A percentile compares a stretch with the other conserved stretches of the same genome.
These are phyloP conservation scores for Amblyjoppa proteus DNA, from an alignment of 2,888 invertebrate genomes.

Conservation along the genomic window DNA sequence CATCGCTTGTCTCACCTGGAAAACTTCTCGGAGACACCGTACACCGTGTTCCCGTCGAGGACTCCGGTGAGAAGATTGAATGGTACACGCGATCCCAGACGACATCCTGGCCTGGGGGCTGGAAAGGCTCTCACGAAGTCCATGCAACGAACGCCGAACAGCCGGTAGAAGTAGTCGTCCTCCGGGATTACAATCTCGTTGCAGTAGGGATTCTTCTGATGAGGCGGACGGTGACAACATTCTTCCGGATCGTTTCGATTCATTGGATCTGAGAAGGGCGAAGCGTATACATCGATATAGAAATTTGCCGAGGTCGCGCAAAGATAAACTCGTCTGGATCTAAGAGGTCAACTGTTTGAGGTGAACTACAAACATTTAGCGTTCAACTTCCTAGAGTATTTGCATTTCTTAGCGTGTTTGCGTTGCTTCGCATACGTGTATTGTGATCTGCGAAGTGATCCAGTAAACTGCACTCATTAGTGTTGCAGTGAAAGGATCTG, in stretches of 20 bases:
- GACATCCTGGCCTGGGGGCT: constrained; percentile 94
- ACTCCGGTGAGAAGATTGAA: constrained; percentile 95
- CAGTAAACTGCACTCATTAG: neutral
- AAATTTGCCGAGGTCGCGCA: neutral
- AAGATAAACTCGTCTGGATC: neutral
- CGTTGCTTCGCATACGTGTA: neutral
- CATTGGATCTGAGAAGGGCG: constrained; percentile 88
- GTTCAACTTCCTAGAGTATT: constrained; percentile 4
- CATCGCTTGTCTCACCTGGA: constrained; percentile 87
- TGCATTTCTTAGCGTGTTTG: neutral
- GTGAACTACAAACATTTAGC: neutral
- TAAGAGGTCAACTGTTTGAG: neutral
- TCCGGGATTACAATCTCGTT: constrained; percentile 95
- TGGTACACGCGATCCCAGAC: constrained; percentile 93
- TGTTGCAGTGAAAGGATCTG: constrained; percentile 1
- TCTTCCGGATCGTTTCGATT: constrained; percentile 96
- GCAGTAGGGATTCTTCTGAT: constrained; percentile 95
- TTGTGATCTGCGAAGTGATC: neutral
- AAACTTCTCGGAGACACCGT: constrained; percentile 94
- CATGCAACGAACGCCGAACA: constrained; percentile 94
- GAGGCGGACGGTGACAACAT: constrained; percentile 93
- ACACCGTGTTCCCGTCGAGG: constrained; percentile 95
- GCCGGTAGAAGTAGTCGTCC: constrained; percentile 95
- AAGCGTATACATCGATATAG: neutral
- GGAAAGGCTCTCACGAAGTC: constrained; percentile 96